Evolutionary conservation across 2,888 invertebrate species (phyloP), one percentile per base, ranked within the genome.

Genomic region (Cacoxenus indagator): DNA sequence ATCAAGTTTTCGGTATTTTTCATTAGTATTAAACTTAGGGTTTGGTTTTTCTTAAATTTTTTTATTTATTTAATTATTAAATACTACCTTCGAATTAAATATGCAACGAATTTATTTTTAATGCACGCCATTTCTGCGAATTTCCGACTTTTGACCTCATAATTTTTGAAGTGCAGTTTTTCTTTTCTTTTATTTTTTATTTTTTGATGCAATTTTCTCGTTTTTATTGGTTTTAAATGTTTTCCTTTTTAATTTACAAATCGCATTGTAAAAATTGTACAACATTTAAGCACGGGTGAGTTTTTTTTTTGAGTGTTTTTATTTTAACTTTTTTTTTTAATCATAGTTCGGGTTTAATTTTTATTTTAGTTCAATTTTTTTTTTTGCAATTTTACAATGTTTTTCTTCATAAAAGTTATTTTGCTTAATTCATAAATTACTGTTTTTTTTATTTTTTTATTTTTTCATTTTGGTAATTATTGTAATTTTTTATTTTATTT

Each of bases 71-170:
- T 31, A 31, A 14, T 65, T 51, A 27, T 29, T 54, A 72, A 82
- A 80, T 84, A 82, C 84, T 82, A 82, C 83, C 77, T 84, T 83
- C 83, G 83, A 83, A 83, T 84, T 82, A 84, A 83, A 83, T 80
- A 84, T 84, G 82, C 82, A 82, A 82, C 82, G 84, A 82, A 80
- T 82, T 74, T 66, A 54, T 69, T 74, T 75, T 73, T 73, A 26
- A 75, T 81, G 70, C 75, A 77, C 78, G 76, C 73, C 81, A 65
- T 43, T 65, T 68, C 65, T 29, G 11, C 17, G 37, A 27, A 37
- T 24, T 45, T 57, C 26, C 26, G 27, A 19, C 24, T 22, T 48
- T 45, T 55, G 27, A 62, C 37, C 31, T 57, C 24, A 17, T 48
- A 37, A 31, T 54, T 76, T 72, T 74, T 62, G 17, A 55, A 65